A percentile compares a stretch with the other conserved stretches of the same genome.
Evolutionary conservation across 2,888 invertebrate genomes (phyloP).

Genomic region (Didymodactylos carnosus): DNA sequence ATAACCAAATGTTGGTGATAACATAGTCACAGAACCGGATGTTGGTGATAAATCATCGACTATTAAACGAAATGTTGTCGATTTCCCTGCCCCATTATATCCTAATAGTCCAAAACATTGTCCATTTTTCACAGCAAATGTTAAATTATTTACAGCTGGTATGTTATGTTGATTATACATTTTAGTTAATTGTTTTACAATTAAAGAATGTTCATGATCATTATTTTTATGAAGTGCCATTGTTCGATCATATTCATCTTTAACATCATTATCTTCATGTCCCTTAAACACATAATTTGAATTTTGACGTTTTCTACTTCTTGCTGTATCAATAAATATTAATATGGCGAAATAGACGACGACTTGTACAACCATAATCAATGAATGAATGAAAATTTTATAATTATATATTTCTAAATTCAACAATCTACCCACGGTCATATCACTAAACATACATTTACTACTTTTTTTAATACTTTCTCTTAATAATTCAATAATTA

Average conservation of each 20-base stretch:
- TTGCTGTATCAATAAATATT: background rate
- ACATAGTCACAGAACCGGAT: background rate
- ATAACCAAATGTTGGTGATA: background rate
- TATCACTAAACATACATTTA: too few relatives aligned
- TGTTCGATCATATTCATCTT: background rate
- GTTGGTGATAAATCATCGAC: background rate
- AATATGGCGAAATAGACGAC: background rate
- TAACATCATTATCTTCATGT: background rate
- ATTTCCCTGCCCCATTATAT: background rate
- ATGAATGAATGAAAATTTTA: background rate
- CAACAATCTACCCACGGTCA: too few relatives aligned
- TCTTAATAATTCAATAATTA: background rate
- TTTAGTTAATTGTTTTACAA: background rate
- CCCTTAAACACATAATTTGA: background rate
- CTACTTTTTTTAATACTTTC: too few relatives aligned
- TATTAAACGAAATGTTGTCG: background rate
- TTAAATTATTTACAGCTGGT: background rate
- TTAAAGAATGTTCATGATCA: background rate
- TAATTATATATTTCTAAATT: too few relatives aligned
- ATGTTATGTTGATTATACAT: background rate
- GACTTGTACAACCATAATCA: background rate
- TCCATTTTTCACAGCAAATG: background rate
- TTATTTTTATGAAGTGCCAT: background rate
- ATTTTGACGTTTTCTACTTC: too few relatives aligned
- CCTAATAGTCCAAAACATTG: background rate